These are phyloP conservation scores for Orycteropus afer DNA, from an alignment of 2,113 vertebrate genomes.

Conservation along the genomic window DNA sequence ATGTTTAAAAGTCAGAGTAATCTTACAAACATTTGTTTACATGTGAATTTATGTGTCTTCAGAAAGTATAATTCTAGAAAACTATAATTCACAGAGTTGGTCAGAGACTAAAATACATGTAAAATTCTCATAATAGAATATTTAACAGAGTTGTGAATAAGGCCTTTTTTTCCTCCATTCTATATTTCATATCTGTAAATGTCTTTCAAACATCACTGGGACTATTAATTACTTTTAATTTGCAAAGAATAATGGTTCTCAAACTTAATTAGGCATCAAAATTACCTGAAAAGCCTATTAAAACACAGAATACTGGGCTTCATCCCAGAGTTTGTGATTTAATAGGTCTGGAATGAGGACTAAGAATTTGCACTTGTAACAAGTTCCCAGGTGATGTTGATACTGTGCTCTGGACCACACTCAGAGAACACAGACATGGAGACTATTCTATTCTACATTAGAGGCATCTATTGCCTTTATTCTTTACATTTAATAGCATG, in stretches of 20 bases:
- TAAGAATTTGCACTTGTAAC: background rate
- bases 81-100: background rate
- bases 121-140: background rate
- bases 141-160: background rate
- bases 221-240: slow-evolving; percentile 28
- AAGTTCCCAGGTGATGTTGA: background rate
- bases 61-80: slow-evolving; percentile 21
- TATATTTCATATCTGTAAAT: background rate
- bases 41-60: background rate
- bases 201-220: background rate
- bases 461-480: background rate
- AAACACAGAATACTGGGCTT: background rate
- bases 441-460: background rate
- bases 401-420: background rate
- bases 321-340: background rate
- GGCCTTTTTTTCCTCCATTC: background rate
- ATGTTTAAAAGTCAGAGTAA: slow-evolving; percentile 8
- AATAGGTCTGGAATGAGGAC: background rate
- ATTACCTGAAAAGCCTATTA: background rate
- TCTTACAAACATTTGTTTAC: background rate
- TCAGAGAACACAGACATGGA: background rate
- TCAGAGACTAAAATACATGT: background rate
- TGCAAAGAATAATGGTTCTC: background rate
- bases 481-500: background rate
- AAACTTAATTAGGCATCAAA: background rate